A percentile compares a stretch with the other conserved stretches of the same genome.
Conservation (phyloP, 2,113 vertebrate species). For the Morone saxatilis region DNA sequence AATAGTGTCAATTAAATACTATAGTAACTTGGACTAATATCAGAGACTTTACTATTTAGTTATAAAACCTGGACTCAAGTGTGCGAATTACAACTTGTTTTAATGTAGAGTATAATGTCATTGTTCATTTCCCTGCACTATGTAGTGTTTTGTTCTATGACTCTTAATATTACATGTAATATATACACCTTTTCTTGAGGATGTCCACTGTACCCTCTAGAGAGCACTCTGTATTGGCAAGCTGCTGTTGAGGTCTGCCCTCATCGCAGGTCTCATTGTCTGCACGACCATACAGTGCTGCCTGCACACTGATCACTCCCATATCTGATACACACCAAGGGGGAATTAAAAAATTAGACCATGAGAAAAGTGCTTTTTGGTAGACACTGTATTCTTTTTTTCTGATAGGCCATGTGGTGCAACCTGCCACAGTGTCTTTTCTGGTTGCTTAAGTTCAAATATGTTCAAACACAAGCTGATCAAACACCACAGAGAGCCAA, state of each 20-base stretch:
- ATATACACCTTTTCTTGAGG: slow-evolving; percentile 40
- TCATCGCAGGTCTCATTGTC: slow-evolving; percentile 46
- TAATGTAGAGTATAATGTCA: not conserved
- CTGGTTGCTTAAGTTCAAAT: too few relatives aligned
- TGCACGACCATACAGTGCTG: slow-evolving; percentile 42
- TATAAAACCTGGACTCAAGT: not conserved
- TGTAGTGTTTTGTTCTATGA: not conserved
- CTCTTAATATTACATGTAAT: not conserved
- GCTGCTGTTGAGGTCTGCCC: not conserved
- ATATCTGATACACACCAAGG: slow-evolving; percentile 6
- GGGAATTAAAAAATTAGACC: not conserved
- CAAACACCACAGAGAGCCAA: not conserved
- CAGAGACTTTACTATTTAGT: not conserved
- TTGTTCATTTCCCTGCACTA: too few relatives aligned
- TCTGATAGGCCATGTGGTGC: too few relatives aligned
- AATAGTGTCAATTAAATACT: not conserved
- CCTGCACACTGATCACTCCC: slow-evolving; percentile 51
- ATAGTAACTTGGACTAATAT: not conserved
- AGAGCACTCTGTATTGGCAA: slow-evolving; percentile 27
- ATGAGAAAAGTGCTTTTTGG: too few relatives aligned
- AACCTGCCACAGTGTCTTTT: too few relatives aligned
- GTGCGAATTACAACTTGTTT: not conserved
- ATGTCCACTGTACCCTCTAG: fast-evolving
- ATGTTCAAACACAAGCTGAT: too few relatives aligned
- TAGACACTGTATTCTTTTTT: too few relatives aligned